Evolutionary conservation across 2,888 invertebrate genomes (phyloP), one percentile per base, ranked within the genome.

Genomic region (Halictus ligatus): DNA sequence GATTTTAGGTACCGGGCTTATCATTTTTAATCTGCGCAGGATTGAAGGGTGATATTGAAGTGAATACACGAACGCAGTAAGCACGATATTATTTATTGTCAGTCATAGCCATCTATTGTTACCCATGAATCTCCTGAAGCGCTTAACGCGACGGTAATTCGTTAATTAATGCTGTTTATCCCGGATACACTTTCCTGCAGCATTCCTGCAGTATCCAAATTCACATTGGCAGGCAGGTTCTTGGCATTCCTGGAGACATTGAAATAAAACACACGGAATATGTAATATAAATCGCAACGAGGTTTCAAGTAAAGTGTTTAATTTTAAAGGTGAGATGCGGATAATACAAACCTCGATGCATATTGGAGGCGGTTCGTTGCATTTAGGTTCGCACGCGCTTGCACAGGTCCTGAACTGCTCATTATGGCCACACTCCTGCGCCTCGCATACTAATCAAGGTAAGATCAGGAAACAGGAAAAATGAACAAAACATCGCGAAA

Each of bases 191-290:
- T 43, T 0, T 2, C n/a, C 21, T 3, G 0, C 0, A 7, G 8
- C 0, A 15, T 80, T 58, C 46, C 80, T 84, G n/a, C 69, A 12
- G 46, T 46, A 85, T 35, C 80, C 80, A 0, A 6, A 0, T 2
- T 43, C 10, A 54, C 88, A 87, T 12, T 67, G 78, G 13, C 88
- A 88, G 18, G 0, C 4, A 1, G 58, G 58, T 0, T 1, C 0
- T 4, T 21, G 7, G 48, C 88, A 88, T 5, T 0, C 1, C 88
- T 88, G 40, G 48, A 83, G 18, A 50, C 8, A 35, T 35, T 35
- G 35, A 35, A 35, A 35, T 35, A 35, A 35, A 35, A 35, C 35
- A 35, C 35, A 35, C 35, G 35, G 35, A 35, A 35, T 35, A 35
- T 35, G 3, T 43, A 43, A 43, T 43, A 8, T 43, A 43, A 43